These are phyloP conservation scores for Perca schrenkii DNA, from an alignment of 2,113 vertebrate species.

Conservation along the genomic window DNA sequence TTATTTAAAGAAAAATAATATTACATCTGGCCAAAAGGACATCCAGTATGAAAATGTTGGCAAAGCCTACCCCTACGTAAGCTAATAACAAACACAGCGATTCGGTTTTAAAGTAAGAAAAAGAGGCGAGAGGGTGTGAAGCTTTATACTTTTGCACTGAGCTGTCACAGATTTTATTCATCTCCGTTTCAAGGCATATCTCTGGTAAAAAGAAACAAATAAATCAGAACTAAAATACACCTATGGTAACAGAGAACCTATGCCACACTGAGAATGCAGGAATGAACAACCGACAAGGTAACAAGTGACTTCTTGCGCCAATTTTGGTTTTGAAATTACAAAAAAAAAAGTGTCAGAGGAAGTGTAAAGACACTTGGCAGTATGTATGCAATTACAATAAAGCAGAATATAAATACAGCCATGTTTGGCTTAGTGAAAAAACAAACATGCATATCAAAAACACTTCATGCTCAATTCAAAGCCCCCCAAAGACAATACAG, in stretches of 20 bases:
- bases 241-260: slow-evolving; percentile 5
- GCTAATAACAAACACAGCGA: slow-evolving; percentile 30
- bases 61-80: slow-evolving; percentile 55
- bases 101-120: slow-evolving; percentile 36
- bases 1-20: neutral
- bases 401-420: slow-evolving; percentile 79
- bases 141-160: slow-evolving; percentile 45
- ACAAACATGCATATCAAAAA: slow-evolving; percentile 80
- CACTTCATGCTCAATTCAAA: slow-evolving; percentile 62
- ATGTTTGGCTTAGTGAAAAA: slow-evolving; percentile 69
- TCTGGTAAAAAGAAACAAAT: slow-evolving; percentile 55
- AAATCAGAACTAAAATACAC: slow-evolving; percentile 17
- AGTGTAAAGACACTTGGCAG: slow-evolving; percentile 79
- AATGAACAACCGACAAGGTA: slow-evolving; percentile 24
- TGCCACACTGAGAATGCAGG: slow-evolving; percentile 24
- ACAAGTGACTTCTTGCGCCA: slow-evolving; percentile 28
- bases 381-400: slow-evolving; percentile 75
- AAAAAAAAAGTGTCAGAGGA: slow-evolving; percentile 54
- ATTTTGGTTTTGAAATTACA: slow-evolving; percentile 70
- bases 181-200: slow-evolving; percentile 72
- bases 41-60: slow-evolving; percentile 49
- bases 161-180: slow-evolving; percentile 37
- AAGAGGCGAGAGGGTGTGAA: slow-evolving; percentile 27
- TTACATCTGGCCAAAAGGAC: slow-evolving; percentile 15
- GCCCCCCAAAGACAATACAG: slow-evolving; percentile 52